These are phyloP conservation scores for Nematopogon swammerdamellus DNA, from an alignment of 2,888 invertebrate species.

Conservation along the genomic window DNA sequence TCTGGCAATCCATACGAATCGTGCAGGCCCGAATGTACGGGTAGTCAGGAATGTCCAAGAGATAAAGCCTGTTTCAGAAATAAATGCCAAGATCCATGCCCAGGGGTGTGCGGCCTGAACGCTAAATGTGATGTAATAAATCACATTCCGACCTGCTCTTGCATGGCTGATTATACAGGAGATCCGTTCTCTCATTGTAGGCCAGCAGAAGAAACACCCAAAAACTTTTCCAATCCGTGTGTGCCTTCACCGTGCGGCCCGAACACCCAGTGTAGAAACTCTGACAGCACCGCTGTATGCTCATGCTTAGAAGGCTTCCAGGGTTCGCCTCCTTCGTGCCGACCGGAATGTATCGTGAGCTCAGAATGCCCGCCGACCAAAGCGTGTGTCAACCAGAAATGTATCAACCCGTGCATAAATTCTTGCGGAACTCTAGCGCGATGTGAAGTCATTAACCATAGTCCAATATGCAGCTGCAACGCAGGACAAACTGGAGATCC, in stretches of 20 bases:
- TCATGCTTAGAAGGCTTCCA: conserved; percentile 72
- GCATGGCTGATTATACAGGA: conserved; percentile 65
- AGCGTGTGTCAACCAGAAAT: conserved; percentile 80
- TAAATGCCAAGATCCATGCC: conserved; percentile 73
- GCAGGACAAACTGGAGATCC: conserved; percentile 76
- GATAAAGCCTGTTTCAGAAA: conserved; percentile 69
- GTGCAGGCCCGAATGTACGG: conserved; percentile 70
- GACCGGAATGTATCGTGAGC: conserved; percentile 81
- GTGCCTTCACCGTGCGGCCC: conserved; percentile 74
- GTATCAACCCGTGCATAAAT: conserved; percentile 79
- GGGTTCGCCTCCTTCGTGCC: conserved; percentile 77
- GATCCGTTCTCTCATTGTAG: conserved; percentile 64
- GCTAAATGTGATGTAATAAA: conserved; percentile 72
- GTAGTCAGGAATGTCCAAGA: conserved; percentile 67
- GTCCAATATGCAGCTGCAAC: conserved; percentile 82
- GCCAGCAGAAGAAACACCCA: conserved; percentile 23
- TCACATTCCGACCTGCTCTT: conserved; percentile 71
- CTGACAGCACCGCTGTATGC: conserved; percentile 76
- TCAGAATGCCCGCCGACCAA: conserved; percentile 77
- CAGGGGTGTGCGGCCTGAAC: conserved; percentile 69
- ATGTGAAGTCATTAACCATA: conserved; percentile 81
- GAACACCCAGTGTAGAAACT: conserved; percentile 73
- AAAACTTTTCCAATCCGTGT: conserved; percentile 63
- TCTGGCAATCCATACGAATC: conserved; percentile 69
- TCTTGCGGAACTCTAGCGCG: conserved; percentile 75